A percentile compares a stretch with the other conserved stretches of the same genome.
These are phyloP conservation scores for Montipora cactus DNA, from an alignment of 64 coral and sea anemone genomes.

Conservation along the genomic window DNA sequence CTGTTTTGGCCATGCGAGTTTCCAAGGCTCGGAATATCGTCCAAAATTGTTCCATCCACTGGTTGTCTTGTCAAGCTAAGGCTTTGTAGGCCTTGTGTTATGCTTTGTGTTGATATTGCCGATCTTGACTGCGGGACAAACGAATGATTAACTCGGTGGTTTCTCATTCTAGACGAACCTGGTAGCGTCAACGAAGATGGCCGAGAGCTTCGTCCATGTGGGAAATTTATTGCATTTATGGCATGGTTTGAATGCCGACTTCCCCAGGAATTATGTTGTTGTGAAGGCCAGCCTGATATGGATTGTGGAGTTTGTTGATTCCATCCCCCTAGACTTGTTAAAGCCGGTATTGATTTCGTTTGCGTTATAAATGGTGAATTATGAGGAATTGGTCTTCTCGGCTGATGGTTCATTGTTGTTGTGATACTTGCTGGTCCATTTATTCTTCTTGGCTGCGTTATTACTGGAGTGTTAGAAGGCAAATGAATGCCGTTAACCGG, in stretches of 20 bases:
- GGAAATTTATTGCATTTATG: constrained; percentile 59
- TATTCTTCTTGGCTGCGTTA: constrained; percentile 74
- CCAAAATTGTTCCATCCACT: constrained; percentile 92
- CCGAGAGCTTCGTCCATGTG: constrained; percentile 53
- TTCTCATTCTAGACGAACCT: constrained; percentile 65
- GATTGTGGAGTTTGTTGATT: constrained; percentile 82
- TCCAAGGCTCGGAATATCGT: constrained; percentile 89
- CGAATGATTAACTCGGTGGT: constrained; percentile 64
- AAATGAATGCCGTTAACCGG: constrained; percentile 96
- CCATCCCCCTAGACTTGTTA: constrained; percentile 80
- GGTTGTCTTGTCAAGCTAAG: constrained; percentile 81
- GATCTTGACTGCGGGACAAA: constrained; percentile 62
- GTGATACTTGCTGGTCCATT: constrained; percentile 80
- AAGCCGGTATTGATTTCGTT: constrained; percentile 73
- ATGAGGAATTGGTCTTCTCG: constrained; percentile 82
- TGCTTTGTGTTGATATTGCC: constrained; percentile 83
- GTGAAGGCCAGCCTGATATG: constrained; percentile 75
- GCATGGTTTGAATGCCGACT: constrained; percentile 64
- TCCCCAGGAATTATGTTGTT: constrained; percentile 76
- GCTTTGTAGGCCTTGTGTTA: constrained; percentile 93
- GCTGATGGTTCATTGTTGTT: constrained; percentile 89
- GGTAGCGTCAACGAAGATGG: constrained; percentile 71
- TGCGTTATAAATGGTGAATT: constrained; percentile 87
- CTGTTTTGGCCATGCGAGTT: constrained; percentile 91
- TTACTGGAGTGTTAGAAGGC: constrained; percentile 75